These are phyloP conservation scores for Lordiphosa fenestrarum DNA, from an alignment of 2,888 invertebrate species.

Conservation along the genomic window DNA sequence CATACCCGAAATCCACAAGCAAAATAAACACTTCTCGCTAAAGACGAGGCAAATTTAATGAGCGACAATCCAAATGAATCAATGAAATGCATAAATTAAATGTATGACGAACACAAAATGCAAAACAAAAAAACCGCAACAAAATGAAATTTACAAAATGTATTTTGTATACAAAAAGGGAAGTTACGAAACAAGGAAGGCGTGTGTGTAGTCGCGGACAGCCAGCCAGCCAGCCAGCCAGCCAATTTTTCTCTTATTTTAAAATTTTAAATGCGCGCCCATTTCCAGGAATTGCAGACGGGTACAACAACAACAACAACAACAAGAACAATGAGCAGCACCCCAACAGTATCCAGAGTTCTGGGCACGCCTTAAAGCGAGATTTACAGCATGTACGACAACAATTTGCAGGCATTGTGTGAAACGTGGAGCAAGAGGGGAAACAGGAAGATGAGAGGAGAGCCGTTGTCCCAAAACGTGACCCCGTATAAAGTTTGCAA, in stretches of 20 bases:
- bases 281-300: constrained; percentile 62
- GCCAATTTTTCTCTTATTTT: constrained; percentile 2
- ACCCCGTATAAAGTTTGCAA: constrained; percentile 69
- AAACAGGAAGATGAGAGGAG: neutral
- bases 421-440: constrained; percentile 4
- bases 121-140: constrained; percentile 20
- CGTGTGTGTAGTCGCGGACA: neutral
- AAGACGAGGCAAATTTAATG: constrained; percentile 22
- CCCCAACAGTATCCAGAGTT: constrained; percentile 16
- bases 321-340: constrained; percentile 20
- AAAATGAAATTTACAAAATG: constrained; percentile 25
- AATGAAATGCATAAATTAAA: constrained; percentile 46
- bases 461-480: constrained; percentile 55
- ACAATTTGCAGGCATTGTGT: constrained; percentile 55
- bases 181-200: constrained; percentile 9
- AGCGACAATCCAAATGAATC: constrained; percentile 39
- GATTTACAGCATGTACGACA: constrained; percentile 71
- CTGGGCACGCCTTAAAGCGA: constrained; percentile 62
- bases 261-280: constrained; percentile 55
- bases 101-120: constrained; percentile 34
- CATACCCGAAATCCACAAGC: neutral
- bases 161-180: constrained; percentile 21
- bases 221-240: too few relatives aligned
- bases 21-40: neutral
- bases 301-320: constrained; percentile 30